Percentiles rank a stretch among this genome's conserved stretches.
phyloP scores from a whole-genome alignment of 1,140 invertebrate species.

The Amyelois transitella region DNA sequence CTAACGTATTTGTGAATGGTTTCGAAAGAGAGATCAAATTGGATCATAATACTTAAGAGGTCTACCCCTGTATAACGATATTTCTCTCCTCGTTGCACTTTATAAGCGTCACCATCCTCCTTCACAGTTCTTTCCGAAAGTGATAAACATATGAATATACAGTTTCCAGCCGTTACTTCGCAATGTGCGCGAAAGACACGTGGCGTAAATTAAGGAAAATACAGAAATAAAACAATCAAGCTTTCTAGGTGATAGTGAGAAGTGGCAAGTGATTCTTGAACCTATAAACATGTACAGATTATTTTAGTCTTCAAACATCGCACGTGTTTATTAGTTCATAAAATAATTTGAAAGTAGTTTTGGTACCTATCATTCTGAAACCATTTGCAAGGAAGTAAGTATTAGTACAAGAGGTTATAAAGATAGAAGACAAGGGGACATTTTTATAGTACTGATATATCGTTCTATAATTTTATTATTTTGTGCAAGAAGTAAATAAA shows the following conservation, averaged over 20 bases:
- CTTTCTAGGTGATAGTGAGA: too few species aligned
- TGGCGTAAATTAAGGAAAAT: constrained; percentile 4
- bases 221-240: too few species aligned
- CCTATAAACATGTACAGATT: too few species aligned
- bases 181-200: constrained; percentile 50
- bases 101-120: constrained; percentile 40
- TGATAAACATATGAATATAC: constrained; percentile 63
- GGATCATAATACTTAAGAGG: background rate
- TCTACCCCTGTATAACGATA: constrained; percentile 8
- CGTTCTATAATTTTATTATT: background rate
- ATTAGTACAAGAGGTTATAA: too few species aligned
- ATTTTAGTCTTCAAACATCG: too few species aligned
- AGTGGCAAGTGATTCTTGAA: too few species aligned
- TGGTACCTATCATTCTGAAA: too few species aligned
- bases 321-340: too few species aligned
- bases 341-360: too few species aligned
- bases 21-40: background rate
- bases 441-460: too few species aligned
- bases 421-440: too few species aligned
- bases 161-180: constrained; percentile 51
- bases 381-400: too few species aligned
- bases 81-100: constrained; percentile 34
- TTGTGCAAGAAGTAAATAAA: constrained; percentile 52
- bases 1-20: background rate
- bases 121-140: constrained; percentile 47